Conservation (phyloP, 2,888 invertebrate genomes). For the Andrena camellia region DNA sequence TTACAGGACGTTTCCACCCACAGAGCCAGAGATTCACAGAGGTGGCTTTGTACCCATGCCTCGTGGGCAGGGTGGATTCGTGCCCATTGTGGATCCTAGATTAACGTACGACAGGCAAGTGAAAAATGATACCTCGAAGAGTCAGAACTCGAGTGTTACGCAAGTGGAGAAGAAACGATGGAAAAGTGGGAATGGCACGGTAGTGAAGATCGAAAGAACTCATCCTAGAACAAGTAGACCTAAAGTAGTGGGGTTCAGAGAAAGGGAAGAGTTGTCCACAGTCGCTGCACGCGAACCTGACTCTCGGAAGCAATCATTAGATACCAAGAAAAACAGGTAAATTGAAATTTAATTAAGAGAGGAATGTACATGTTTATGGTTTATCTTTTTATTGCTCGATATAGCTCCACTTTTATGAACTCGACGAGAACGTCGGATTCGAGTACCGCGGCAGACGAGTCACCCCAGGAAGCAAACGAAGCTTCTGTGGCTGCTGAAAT, state of each 20-base stretch:
- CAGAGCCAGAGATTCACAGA: slow-evolving; percentile 89
- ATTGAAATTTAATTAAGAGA: too few relatives aligned
- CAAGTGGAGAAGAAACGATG: slow-evolving; percentile 67
- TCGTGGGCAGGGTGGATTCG: slow-evolving; percentile 90
- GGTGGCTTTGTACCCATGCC: slow-evolving; percentile 93
- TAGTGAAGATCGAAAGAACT: slow-evolving; percentile 74
- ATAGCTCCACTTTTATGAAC: slow-evolving; percentile 6
- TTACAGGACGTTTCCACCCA: slow-evolving; percentile 84
- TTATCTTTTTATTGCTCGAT: background rate
- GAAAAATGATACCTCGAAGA: slow-evolving; percentile 63
- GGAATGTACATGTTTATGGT: background rate
- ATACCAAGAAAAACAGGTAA: slow-evolving; percentile 57
- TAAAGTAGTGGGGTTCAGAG: slow-evolving; percentile 47
- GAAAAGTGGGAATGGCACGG: slow-evolving; percentile 73
- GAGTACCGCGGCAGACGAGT: slow-evolving; percentile 58
- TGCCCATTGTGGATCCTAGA: slow-evolving; percentile 88
- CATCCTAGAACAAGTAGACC: slow-evolving; percentile 53
- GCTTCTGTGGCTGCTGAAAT: slow-evolving; percentile 72
- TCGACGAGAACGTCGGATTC: slow-evolving; percentile 50
- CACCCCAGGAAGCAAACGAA: slow-evolving; percentile 68
- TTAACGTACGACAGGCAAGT: slow-evolving; percentile 55
- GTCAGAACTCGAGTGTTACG: slow-evolving; percentile 65
- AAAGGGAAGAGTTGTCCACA: slow-evolving; percentile 66
- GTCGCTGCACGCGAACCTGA: slow-evolving; percentile 34
- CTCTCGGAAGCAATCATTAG: slow-evolving; percentile 42